Base-by-base conservation (phyloP, 2,113 vertebrate genomes). In the Atrichornis clamosus region DNA sequence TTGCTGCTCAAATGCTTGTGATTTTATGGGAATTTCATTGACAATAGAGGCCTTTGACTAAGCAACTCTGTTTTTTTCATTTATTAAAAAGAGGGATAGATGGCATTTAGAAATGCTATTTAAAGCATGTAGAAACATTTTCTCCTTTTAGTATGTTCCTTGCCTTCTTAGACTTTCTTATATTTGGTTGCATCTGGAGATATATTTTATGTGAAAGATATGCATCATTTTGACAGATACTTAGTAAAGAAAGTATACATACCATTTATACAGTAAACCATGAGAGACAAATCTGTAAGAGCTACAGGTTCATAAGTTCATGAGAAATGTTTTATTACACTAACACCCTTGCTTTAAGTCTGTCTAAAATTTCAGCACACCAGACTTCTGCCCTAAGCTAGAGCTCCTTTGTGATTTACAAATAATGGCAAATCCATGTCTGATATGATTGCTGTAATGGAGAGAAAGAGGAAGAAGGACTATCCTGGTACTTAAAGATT, bases 251-350 rank as follows among this genome's bases (percentile, higher is more conserved):
- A 94, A 94, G 87, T 74, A 87, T 76, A 81, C 30, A 62, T 70
- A 80, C 35, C 75, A 86, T 93, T 94, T 80, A 65, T 80, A 96
- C 27, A 85, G 8, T 70, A 93, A 97, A 87, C 63, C 42, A 91
- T 55, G 76, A 90, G 50, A 92, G 69, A 90, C 69, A 95, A 95
- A 84, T 92, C 62, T 65, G 14, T 76, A 82, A 91, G 70, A 84
- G 60, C 50, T 91, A 55, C 62, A 94, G 64, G 96, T 97, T 97
- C 96, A 91, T 70, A 97, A 97, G 96, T 97, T 97, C 95, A 96
- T 35, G 67, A 95, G 88, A 96, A 96, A 97, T 87, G 55, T 93
- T 97, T 96, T 96, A 96, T 93, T 95, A 83, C 65, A 58, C 60
- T 92, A 93, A 78, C 77, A 77, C 70, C 75, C 75, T 95, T 95